Conservation (phyloP, 2,888 invertebrate species). For the Campoplex nolae region DNA sequence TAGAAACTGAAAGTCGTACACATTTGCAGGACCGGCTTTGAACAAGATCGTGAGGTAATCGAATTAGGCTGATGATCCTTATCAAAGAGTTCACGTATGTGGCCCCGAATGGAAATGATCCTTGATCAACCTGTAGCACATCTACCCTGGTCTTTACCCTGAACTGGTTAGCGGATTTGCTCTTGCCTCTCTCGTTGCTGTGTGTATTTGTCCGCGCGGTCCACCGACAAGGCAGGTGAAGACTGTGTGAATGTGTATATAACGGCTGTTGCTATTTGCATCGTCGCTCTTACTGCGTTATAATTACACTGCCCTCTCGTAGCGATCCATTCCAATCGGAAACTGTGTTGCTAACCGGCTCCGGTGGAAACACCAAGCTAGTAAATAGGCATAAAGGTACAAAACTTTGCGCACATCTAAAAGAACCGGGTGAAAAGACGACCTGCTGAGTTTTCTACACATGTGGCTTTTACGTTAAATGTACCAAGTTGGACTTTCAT, state of each 20-base stretch:
- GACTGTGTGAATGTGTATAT: slow-evolving; percentile 69
- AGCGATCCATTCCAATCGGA: slow-evolving; percentile 69
- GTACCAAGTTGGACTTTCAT: slow-evolving; percentile 53
- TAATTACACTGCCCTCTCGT: slow-evolving; percentile 75
- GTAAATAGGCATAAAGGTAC: slow-evolving; percentile 32
- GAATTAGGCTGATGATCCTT: slow-evolving; percentile 24
- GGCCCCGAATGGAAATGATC: slow-evolving; percentile 31
- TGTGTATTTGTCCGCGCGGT: slow-evolving; percentile 37
- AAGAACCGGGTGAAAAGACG: neutral
- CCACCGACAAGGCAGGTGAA: slow-evolving; percentile 74
- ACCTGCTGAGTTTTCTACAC: slow-evolving; percentile 21
- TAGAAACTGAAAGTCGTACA: neutral
- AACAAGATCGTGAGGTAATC: neutral
- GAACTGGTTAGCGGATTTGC: slow-evolving; percentile 66
- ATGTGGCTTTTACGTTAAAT: slow-evolving; percentile 37
- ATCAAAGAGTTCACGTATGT: slow-evolving; percentile 8
- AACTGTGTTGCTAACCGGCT: slow-evolving; percentile 37
- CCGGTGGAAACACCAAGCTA: slow-evolving; percentile 47
- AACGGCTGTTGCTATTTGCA: slow-evolving; percentile 77
- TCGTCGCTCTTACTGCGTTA: slow-evolving; percentile 70
- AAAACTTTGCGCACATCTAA: neutral
- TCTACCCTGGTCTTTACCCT: slow-evolving; percentile 63
- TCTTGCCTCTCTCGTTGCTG: slow-evolving; percentile 27
- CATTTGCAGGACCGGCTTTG: neutral
- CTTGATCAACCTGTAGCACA: slow-evolving; percentile 62